Percentiles rank a stretch among this genome's conserved stretches.
Conservation (phyloP, 2,797 vertebrate species). For the Characodon lateralis region DNA sequence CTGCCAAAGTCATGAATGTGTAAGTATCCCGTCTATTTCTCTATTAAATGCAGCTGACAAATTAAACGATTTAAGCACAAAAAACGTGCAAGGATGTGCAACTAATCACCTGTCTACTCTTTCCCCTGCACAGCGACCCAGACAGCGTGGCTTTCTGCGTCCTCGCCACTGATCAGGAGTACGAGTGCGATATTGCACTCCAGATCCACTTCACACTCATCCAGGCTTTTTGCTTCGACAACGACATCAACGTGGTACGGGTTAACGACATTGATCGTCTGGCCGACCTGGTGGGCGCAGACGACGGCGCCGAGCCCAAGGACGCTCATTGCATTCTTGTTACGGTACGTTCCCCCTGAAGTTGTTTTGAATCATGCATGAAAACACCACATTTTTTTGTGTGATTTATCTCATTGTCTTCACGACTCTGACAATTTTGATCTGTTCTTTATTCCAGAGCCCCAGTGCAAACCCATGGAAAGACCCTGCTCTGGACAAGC, state of each 20-base stretch:
- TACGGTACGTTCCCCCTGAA: conserved; percentile 84
- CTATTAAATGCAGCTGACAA: fast-evolving
- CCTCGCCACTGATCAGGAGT: conserved; percentile 91
- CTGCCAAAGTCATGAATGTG: conserved; percentile 98
- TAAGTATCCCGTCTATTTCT: conserved; percentile 79
- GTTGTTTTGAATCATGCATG: conserved; percentile 40
- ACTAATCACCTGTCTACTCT: conserved; percentile 20
- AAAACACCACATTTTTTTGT: background rate
- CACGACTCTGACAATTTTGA: conserved; percentile 21
- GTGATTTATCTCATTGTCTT: conserved; percentile 6
- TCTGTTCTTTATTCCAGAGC: conserved; percentile 77
- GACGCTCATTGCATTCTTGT: conserved; percentile 97
- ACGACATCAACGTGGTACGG: conserved; percentile 95
- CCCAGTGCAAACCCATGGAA: conserved; percentile 92
- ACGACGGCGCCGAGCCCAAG: conserved; percentile 86
- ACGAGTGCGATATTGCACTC: conserved; percentile 93
- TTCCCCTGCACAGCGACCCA: conserved; percentile 84
- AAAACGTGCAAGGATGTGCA: background rate
- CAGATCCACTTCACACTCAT: conserved; percentile 99
- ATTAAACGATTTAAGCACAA: background rate
- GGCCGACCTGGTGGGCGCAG: conserved; percentile 86
- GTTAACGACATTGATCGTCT: conserved; percentile 90
- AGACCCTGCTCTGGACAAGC: conserved; percentile 89
- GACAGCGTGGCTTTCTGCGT: conserved; percentile 96
- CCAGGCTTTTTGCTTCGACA: conserved; percentile 98